A percentile compares a stretch with the other conserved stretches of the same genome.
These are phyloP conservation scores for Camptogramma bilineatum DNA, from an alignment of 2,888 invertebrate genomes.

Conservation along the genomic window DNA sequence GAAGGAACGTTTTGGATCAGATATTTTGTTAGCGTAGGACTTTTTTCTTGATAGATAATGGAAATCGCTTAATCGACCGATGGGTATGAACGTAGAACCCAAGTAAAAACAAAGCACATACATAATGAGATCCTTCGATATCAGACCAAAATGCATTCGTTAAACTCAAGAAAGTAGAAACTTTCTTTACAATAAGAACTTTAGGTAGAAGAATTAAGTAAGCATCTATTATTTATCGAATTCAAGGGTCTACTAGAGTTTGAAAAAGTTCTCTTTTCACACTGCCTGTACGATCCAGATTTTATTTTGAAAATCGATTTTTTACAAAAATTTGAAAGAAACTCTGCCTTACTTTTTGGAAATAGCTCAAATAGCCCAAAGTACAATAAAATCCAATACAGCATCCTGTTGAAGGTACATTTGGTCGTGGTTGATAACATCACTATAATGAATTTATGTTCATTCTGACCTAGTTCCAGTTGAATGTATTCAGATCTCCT, in stretches of 20 bases:
- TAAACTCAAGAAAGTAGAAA: too few species aligned
- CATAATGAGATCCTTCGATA: too few species aligned
- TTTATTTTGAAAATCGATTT: too few species aligned
- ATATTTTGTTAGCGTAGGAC: background rate
- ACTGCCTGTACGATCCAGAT: background rate
- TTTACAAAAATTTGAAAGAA: background rate
- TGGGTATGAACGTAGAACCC: background rate
- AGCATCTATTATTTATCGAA: too few species aligned
- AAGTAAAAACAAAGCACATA: background rate
- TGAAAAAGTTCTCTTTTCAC: background rate
- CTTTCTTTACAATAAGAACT: too few species aligned
- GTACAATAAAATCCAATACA: background rate
- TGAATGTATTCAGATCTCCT: conserved; percentile 61
- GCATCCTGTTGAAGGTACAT: conserved; percentile 27
- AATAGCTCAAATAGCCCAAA: background rate
- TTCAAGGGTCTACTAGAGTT: conserved; percentile 5
- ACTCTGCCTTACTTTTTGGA: background rate
- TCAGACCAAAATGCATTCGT: too few species aligned
- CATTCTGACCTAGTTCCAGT: conserved; percentile 64
- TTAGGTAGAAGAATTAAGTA: too few species aligned
- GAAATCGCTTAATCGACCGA: background rate
- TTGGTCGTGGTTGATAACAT: conserved; percentile 46
- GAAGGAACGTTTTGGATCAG: conserved; percentile 15
- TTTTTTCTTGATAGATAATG: background rate
- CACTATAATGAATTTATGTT: conserved; percentile 64